Conservation (phyloP, 2,888 invertebrate genomes). For the Andrena camellia region DNA sequence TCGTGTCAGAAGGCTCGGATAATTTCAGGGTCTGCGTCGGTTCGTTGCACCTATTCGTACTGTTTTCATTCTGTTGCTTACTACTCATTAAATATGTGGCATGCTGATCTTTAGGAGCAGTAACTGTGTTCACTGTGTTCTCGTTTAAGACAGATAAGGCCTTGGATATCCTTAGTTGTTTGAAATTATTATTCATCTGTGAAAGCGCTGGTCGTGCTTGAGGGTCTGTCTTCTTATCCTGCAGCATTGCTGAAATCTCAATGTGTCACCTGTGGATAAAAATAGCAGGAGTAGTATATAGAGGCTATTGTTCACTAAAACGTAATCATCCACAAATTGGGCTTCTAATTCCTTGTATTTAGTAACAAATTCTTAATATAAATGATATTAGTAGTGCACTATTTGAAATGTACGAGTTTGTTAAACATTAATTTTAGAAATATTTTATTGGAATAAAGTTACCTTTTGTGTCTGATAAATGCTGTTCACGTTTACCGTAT, state of each 20-base stretch:
- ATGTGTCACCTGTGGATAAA: slow-evolving; percentile 15
- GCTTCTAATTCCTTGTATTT: not conserved
- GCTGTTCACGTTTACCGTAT: not conserved
- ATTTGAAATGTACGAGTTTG: not conserved
- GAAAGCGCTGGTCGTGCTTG: slow-evolving; percentile 37
- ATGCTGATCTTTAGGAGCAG: slow-evolving; percentile 4
- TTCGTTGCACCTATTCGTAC: slow-evolving; percentile 67
- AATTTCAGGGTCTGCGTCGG: slow-evolving; percentile 74
- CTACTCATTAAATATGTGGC: slow-evolving; percentile 9
- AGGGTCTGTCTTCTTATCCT: slow-evolving; percentile 60
- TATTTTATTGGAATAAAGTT: not conserved
- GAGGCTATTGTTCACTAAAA: not conserved
- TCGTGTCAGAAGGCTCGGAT: slow-evolving; percentile 36
- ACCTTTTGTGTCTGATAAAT: not conserved
- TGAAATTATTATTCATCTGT: slow-evolving; percentile 61
- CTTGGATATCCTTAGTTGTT: slow-evolving; percentile 65
- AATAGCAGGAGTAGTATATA: not conserved
- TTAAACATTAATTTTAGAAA: not conserved
- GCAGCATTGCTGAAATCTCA: slow-evolving; percentile 57
- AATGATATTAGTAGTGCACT: not conserved
- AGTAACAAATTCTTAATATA: not conserved
- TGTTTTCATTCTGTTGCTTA: slow-evolving; percentile 12
- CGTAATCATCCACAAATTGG: not conserved
- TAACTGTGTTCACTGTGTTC: slow-evolving; percentile 16
- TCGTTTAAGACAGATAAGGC: slow-evolving; percentile 24